Conservation (phyloP, 2,888 invertebrate genomes). For the Polydrusus tereticollis region DNA sequence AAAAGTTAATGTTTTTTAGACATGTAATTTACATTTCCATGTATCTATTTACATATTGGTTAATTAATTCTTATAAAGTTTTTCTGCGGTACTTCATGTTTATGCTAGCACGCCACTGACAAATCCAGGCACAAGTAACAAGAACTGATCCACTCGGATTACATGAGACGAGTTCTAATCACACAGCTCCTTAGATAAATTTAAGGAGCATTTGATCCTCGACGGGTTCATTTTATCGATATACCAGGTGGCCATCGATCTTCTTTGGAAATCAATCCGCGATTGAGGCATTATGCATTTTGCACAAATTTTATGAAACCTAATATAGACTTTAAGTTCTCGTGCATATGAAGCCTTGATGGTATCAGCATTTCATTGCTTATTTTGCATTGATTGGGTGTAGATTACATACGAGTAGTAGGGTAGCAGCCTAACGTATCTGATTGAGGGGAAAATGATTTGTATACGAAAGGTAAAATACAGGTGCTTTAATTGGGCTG, state of each 20-base stretch:
- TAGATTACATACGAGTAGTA: background rate
- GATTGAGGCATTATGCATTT: background rate
- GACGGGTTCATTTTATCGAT: conserved; percentile 31
- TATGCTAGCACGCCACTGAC: conserved; percentile 24
- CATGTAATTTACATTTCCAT: too few relatives aligned
- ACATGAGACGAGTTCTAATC: conserved; percentile 38
- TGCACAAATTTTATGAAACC: background rate
- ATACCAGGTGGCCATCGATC: conserved; percentile 37
- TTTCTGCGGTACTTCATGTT: too few relatives aligned
- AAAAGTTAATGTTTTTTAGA: too few relatives aligned
- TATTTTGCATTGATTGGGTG: background rate
- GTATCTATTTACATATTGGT: too few relatives aligned
- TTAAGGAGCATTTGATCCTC: conserved; percentile 36
- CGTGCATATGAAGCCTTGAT: background rate
- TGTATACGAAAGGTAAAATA: background rate
- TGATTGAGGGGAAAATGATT: background rate
- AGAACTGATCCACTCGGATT: conserved; percentile 33
- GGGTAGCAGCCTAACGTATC: background rate
- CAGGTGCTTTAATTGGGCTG: background rate
- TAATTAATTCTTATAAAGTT: too few relatives aligned
- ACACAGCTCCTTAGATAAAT: conserved; percentile 39
- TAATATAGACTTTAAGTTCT: background rate
- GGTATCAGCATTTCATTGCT: background rate
- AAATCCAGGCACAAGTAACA: conserved; percentile 20
- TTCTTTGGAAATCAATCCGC: background rate